Evolutionary conservation across 2,797 vertebrate species (phyloP).

Genomic region (Neosalanx taihuensis): DNA sequence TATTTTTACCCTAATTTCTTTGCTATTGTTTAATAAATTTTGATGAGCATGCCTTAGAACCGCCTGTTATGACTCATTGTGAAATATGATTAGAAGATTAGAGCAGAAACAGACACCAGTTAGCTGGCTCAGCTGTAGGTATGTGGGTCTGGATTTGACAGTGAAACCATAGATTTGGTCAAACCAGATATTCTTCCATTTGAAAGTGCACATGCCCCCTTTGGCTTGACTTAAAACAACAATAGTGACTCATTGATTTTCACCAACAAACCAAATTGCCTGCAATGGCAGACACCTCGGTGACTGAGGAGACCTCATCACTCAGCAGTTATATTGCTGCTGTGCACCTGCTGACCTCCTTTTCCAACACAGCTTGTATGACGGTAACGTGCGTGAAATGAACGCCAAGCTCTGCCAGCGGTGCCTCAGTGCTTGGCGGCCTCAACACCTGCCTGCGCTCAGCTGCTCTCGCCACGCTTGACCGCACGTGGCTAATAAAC

Average conservation of each 20-base stretch:
- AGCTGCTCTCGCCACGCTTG: conserved; percentile 71
- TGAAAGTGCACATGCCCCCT: conserved; percentile 24
- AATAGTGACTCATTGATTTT: conserved; percentile 70
- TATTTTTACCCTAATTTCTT: background rate
- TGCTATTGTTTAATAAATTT: conserved; percentile 42
- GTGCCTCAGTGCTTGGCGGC: conserved; percentile 58
- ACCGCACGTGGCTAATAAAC: conserved; percentile 71
- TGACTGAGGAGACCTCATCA: conserved; percentile 65
- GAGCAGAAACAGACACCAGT: background rate
- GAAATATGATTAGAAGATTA: background rate
- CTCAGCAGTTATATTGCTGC: conserved; percentile 64
- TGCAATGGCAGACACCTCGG: conserved; percentile 43
- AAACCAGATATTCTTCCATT: conserved; percentile 31
- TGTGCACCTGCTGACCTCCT: conserved; percentile 58
- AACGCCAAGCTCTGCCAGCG: conserved; percentile 62
- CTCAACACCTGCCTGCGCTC: conserved; percentile 71
- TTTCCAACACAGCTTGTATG: conserved; percentile 54
- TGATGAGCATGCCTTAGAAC: conserved; percentile 13
- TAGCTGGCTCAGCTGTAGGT: background rate
- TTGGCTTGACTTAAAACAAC: conserved; percentile 39
- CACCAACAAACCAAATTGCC: conserved; percentile 65
- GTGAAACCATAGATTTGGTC: conserved; percentile 5
- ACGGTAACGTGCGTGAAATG: conserved; percentile 75
- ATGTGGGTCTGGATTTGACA: background rate
- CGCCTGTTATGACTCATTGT: background rate